phyloP scores from a whole-genome alignment of 1,140 invertebrate genomes.

The Cecropterus lyciades region DNA sequence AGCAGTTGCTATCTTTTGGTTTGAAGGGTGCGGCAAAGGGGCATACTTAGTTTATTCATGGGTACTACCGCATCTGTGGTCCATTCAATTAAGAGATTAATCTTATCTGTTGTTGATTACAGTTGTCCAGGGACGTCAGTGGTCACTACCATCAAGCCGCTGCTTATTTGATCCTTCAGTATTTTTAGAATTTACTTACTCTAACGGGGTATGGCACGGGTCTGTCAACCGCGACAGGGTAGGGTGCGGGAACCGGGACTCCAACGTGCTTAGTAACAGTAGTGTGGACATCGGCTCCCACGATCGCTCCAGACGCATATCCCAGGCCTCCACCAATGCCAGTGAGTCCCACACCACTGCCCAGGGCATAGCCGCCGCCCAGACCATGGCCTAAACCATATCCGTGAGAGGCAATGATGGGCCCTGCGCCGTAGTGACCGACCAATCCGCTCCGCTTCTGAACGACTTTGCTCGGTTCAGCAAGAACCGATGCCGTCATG shows the following conservation, averaged over 20 bases:
- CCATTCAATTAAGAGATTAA: too few species aligned
- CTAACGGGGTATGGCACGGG: conserved; percentile 71
- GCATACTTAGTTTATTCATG: too few species aligned
- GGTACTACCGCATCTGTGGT: too few species aligned
- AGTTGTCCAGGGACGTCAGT: too few species aligned
- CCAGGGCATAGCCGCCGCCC: conserved; percentile 27
- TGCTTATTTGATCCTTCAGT: too few species aligned
- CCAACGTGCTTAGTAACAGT: conserved; percentile 80
- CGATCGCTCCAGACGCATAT: conserved; percentile 48
- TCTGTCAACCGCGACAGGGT: conserved; percentile 74
- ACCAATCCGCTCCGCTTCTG: conserved; percentile 75
- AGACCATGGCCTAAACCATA: conserved; percentile 43
- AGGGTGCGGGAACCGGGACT: conserved; percentile 75
- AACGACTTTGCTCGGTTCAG: conserved; percentile 73
- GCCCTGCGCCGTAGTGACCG: conserved; percentile 58
- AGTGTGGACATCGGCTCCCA: conserved; percentile 77
- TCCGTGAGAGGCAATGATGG: conserved; percentile 38
- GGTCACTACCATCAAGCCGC: too few species aligned
- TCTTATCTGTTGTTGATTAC: too few species aligned
- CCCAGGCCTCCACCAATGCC: conserved; percentile 37
- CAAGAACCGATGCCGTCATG: conserved; percentile 66
- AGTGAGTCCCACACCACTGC: neutral
- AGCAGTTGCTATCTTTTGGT: too few species aligned
- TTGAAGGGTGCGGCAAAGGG: too few species aligned
- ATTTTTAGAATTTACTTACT: conserved; percentile 44